phyloP scores from a whole-genome alignment of 2,888 invertebrate species.

The Platycnemis pennipes region DNA sequence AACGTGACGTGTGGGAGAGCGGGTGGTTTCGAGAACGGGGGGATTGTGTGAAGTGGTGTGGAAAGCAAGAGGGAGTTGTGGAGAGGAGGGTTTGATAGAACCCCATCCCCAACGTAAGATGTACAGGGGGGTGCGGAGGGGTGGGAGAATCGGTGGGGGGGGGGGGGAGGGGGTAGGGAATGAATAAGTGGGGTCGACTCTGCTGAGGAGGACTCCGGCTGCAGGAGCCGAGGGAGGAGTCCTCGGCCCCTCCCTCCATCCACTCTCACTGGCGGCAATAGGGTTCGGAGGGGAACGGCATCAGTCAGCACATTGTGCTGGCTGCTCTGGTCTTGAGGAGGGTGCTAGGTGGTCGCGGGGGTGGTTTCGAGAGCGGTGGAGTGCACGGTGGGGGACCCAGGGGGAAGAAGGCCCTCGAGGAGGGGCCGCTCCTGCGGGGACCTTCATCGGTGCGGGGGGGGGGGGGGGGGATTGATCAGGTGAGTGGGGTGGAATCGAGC shows the following conservation, averaged over 20 bases:
- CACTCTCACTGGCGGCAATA: neutral
- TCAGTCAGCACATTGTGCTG: constrained; percentile 2
- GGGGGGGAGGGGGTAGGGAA: neutral
- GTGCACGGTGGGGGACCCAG: too few species aligned
- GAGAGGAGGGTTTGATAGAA: too few species aligned
- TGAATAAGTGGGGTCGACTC: neutral
- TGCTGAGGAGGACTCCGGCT: neutral
- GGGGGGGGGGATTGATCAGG: neutral
- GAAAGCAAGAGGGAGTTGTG: too few species aligned
- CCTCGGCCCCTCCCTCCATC: too few species aligned
- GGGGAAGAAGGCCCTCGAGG: neutral
- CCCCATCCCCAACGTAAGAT: too few species aligned
- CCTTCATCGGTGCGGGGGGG: neutral
- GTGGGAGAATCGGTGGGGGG: neutral
- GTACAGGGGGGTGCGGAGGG: neutral
- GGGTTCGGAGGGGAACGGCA: neutral
- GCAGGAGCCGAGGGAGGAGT: too few species aligned
- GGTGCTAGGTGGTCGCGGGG: neutral
- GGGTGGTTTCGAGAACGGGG: neutral
- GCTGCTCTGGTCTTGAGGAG: neutral
- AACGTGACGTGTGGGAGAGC: neutral
- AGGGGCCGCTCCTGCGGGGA: neutral
- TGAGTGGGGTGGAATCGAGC: neutral
- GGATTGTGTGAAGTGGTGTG: too few species aligned
- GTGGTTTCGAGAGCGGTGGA: neutral